phyloP scores from a whole-genome alignment of 1,140 invertebrate species.

The Apis dorsata region DNA sequence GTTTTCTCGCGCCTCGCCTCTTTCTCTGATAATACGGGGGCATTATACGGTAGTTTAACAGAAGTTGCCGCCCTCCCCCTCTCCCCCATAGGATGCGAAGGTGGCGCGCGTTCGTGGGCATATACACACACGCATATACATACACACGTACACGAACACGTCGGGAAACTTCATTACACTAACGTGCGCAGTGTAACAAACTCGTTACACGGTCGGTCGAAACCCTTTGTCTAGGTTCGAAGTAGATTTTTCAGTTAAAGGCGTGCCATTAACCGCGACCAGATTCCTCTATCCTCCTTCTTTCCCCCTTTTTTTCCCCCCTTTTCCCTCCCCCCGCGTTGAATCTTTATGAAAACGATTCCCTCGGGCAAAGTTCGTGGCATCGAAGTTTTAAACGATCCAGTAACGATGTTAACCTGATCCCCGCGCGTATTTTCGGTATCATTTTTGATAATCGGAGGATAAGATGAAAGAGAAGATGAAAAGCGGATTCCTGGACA shows the following conservation, averaged over 20 bases:
- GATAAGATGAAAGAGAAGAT: no score
- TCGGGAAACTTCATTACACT: slow-evolving; percentile 34
- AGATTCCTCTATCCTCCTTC: neutral
- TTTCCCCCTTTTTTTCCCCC: neutral
- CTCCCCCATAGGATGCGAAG: neutral
- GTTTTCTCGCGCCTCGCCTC: neutral
- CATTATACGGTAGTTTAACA: slow-evolving; percentile 29
- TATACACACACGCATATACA: neutral
- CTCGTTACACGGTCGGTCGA: slow-evolving; percentile 26
- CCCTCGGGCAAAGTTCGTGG: neutral
- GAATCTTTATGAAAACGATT: neutral
- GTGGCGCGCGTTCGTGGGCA: no score
- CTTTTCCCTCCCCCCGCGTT: no score
- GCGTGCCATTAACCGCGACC: neutral
- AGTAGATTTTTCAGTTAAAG: slow-evolving; percentile 26
- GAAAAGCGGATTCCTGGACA: no score
- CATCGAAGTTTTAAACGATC: neutral
- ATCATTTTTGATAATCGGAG: neutral
- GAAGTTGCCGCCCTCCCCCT: slow-evolving; percentile 4
- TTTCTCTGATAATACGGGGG: neutral
- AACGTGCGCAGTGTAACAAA: slow-evolving; percentile 34
- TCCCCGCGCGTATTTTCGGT: no score
- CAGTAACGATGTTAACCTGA: neutral
- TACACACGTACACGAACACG: neutral
- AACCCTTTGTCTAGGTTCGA: slow-evolving; percentile 9